Conservation (phyloP, 2,113 vertebrate species). For the Grallaria varia region DNA sequence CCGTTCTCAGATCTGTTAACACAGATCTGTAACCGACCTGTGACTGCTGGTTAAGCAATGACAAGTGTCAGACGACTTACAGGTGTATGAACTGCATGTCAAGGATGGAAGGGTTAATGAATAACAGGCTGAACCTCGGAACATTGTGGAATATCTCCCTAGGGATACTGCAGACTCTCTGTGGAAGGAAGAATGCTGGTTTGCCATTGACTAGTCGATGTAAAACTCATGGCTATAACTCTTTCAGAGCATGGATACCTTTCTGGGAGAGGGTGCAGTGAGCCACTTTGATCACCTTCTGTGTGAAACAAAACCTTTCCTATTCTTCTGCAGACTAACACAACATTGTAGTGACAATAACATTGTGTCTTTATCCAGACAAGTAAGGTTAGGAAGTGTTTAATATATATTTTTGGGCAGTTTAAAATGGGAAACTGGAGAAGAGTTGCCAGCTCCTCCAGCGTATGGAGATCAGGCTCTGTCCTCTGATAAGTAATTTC, state of each 20-base stretch:
- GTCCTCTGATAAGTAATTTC: not conserved
- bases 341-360: not conserved
- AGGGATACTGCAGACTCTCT: not conserved
- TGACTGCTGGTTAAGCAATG: conserved; percentile 9
- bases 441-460: not conserved
- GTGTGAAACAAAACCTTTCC: not conserved
- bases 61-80: not conserved
- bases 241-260: not conserved
- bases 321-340: not conserved
- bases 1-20: not conserved
- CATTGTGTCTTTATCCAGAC: not conserved
- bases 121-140: conserved; percentile 4
- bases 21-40: not conserved
- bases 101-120: conserved; percentile 47
- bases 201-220: not conserved
- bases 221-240: not conserved
- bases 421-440: not conserved
- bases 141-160: not conserved
- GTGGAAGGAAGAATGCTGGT: not conserved
- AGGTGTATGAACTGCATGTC: not conserved
- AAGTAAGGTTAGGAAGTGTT: not conserved
- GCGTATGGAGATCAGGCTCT: not conserved
- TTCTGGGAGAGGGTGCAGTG: not conserved
- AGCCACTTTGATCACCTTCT: not conserved
- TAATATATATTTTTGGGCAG: not conserved